Percentiles rank a stretch among this genome's conserved stretches.
Conservation (phyloP, 1,140 invertebrate genomes). For the Chrysopa pallens region DNA sequence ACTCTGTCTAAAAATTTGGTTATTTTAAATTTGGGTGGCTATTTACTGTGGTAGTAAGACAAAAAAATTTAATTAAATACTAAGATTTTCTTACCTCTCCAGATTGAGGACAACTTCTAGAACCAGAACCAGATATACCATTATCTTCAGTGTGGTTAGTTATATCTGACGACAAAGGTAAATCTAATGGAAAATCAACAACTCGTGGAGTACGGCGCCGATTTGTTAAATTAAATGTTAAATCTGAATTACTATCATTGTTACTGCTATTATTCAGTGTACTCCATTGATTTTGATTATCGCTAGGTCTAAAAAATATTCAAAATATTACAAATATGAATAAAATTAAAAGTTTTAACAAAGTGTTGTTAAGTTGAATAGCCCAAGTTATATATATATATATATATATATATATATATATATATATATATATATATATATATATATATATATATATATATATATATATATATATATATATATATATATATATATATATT, state of each 20-base stretch:
- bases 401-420: too few species aligned
- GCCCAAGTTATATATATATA: too few species aligned
- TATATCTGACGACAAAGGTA: slow-evolving; percentile 12
- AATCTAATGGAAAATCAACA: slow-evolving; percentile 24
- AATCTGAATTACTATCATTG: neutral
- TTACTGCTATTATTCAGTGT: neutral
- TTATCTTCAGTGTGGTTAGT: slow-evolving; percentile 7
- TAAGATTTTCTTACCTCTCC: slow-evolving; percentile 7
- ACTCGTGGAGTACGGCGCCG: neutral
- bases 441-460: too few species aligned
- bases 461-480: too few species aligned
- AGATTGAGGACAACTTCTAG: slow-evolving; percentile 11
- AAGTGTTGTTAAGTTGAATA: too few species aligned
- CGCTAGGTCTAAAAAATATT: neutral
- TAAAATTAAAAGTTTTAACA: too few species aligned
- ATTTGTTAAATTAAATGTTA: neutral
- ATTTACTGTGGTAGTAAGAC: too few species aligned
- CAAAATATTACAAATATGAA: neutral
- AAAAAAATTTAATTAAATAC: too few species aligned
- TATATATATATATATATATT: too few species aligned
- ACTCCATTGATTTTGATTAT: neutral
- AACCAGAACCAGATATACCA: neutral
- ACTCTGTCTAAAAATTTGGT: too few species aligned
- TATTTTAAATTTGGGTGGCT: too few species aligned
- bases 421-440: too few species aligned